These are phyloP conservation scores for Plebejus anna DNA, from an alignment of 2,888 invertebrate genomes.

Conservation along the genomic window DNA sequence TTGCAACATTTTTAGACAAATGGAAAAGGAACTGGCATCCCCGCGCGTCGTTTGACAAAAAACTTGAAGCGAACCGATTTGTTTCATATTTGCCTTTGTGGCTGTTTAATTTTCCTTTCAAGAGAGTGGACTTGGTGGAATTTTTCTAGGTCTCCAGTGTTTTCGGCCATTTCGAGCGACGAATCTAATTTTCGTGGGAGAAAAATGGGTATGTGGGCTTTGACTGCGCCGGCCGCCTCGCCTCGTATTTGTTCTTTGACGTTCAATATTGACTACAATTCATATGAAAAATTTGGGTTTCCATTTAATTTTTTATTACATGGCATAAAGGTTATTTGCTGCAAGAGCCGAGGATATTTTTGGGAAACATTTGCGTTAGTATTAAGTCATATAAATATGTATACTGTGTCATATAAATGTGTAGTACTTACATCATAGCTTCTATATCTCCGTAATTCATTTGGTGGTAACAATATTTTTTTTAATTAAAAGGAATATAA, in stretches of 20 bases:
- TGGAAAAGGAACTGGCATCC: conserved; percentile 48
- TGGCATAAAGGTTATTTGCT: neutral
- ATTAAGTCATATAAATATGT: neutral
- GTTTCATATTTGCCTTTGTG: conserved; percentile 45
- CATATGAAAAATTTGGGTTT: conserved; percentile 20
- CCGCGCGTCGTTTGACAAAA: conserved; percentile 46
- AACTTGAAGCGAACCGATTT: conserved; percentile 52
- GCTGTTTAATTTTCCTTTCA: conserved; percentile 43
- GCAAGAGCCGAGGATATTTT: neutral
- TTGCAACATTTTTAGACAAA: conserved; percentile 66
- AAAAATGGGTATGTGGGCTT: conserved; percentile 24
- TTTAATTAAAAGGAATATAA: neutral
- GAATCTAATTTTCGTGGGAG: conserved; percentile 33
- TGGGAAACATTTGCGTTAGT: neutral
- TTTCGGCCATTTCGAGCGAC: conserved; percentile 30
- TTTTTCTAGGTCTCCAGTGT: conserved; percentile 35
- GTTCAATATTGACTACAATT: conserved; percentile 23
- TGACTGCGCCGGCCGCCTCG: conserved; percentile 21
- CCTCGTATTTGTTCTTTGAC: conserved; percentile 14
- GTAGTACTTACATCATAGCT: neutral
- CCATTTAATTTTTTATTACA: conserved; percentile 16
- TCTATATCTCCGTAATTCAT: neutral
- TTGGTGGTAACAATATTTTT: neutral
- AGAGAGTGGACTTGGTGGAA: conserved; percentile 38
- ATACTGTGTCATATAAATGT: neutral